phyloP scores from a whole-genome alignment of 1,140 invertebrate genomes.

The Solen grandis region DNA sequence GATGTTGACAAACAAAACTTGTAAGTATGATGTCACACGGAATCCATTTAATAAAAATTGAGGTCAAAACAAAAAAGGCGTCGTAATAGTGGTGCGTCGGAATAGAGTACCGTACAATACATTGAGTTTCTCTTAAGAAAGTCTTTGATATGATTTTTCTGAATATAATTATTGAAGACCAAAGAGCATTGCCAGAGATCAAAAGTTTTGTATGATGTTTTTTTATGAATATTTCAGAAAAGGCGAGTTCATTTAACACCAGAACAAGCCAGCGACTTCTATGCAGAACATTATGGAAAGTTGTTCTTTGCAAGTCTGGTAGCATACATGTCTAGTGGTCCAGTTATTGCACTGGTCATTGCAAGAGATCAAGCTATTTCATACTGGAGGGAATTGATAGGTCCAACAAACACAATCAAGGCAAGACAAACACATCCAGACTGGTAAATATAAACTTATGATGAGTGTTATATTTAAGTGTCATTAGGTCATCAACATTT shows the following conservation, averaged over 20 bases:
- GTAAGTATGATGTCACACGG: too few species aligned
- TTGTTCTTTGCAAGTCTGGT: slow-evolving; percentile 88
- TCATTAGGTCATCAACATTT: too few species aligned
- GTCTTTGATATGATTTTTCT: too few species aligned
- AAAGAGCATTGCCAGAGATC: too few species aligned
- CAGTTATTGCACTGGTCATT: slow-evolving; percentile 87
- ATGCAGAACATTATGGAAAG: slow-evolving; percentile 87
- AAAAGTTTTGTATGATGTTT: not conserved
- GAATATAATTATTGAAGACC: too few species aligned
- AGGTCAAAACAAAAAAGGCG: too few species aligned
- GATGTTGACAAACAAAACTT: too few species aligned
- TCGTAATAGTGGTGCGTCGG: too few species aligned
- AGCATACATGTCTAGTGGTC: slow-evolving; percentile 88
- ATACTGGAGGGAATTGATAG: slow-evolving; percentile 88
- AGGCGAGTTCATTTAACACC: slow-evolving; percentile 87
- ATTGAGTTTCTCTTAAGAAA: too few species aligned
- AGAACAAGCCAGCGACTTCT: slow-evolving; percentile 91
- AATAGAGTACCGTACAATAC: too few species aligned
- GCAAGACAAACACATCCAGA: slow-evolving; percentile 88
- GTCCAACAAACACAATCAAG: slow-evolving; percentile 85
- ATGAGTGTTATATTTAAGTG: too few species aligned
- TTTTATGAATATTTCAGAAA: slow-evolving; percentile 81
- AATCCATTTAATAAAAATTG: too few species aligned
- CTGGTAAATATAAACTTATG: slow-evolving; percentile 66
- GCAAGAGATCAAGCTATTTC: slow-evolving; percentile 85